Evolutionary conservation across 2,113 vertebrate genomes (phyloP).

Genomic region (Petaurus breviceps): DNA sequence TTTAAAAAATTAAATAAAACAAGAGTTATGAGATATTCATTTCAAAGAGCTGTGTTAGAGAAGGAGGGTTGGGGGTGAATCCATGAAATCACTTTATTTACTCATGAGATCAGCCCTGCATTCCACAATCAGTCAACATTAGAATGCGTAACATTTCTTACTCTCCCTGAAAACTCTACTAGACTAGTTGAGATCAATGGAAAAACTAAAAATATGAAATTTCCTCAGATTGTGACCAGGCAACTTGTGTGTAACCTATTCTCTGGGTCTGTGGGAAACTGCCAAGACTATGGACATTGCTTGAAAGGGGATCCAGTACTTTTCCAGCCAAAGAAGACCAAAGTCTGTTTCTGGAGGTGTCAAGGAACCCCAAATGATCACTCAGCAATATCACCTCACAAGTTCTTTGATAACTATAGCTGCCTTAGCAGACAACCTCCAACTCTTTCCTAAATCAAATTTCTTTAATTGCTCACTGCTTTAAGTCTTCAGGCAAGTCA

Average conservation of each 20-base stretch:
- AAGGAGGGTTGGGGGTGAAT: neutral
- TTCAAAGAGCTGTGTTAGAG: neutral
- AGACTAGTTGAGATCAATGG: neutral
- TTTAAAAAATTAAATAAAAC: too few relatives aligned
- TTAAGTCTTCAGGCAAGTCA: constrained; percentile 67
- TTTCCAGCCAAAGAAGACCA: neutral
- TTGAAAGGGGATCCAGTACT: neutral
- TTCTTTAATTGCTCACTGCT: constrained; percentile 66
- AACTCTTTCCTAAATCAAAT: constrained; percentile 48
- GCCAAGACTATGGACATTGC: neutral
- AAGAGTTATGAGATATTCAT: too few relatives aligned
- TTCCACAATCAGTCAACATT: neutral
- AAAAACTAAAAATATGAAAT: neutral
- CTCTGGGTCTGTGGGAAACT: neutral
- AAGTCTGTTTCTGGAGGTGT: constrained; percentile 18
- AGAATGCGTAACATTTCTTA: neutral
- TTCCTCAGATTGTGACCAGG: neutral
- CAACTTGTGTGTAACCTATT: neutral
- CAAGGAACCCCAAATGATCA: constrained; percentile 37
- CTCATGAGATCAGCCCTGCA: neutral
- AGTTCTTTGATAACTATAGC: constrained; percentile 19
- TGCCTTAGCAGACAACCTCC: constrained; percentile 4
- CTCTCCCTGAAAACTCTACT: too few relatives aligned
- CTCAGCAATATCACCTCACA: neutral
- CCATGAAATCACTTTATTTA: neutral